Base-by-base conservation (phyloP, 2,888 invertebrate species). In the Apomyelois bistriatella region DNA sequence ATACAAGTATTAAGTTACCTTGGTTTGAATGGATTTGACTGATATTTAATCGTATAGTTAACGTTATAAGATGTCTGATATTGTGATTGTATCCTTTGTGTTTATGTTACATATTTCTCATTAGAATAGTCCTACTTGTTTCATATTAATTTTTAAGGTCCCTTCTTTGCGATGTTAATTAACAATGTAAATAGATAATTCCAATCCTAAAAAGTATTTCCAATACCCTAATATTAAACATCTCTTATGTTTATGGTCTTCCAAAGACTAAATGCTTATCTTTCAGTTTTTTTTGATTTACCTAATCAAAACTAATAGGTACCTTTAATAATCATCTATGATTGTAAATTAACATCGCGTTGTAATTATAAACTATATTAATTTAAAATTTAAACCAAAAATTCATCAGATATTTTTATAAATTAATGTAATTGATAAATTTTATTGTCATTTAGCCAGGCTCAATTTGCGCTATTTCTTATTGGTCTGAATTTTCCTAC, bases 391-490 rank as follows among this genome's bases (percentile, higher is more conserved):
- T 64, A 82, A 85, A 85, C 85, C 85, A 86, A 86, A 81, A 83
- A 60, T 70, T 66, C 66, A 65, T 72, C 72, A 70, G 74, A 73
- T 84, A 84, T 84, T 84, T 83, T 84, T 82, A 69, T 82, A 82
- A n/a, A 67, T 66, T 66, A 70, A 68, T 43, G 36, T 43, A 37
- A 43, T 52, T 37, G 9, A 43, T 12, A 22, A 22, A 17, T 54
- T 38, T 53, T 36, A 37, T 43, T 50, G 16, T 42, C 52, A 32
- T 54, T 22, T 51, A 51, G n/a, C n/a, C n/a, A n/a, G 50, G 56
- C 58, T 60, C 58, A 60, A 57, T 37, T 57, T 48, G 54, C 54
- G 55, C 42, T 55, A 50, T 46, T 57, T 55, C 55, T 59, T 42
- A 58, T 56, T 35, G 49, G 40, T 55, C 36, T 49, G 28, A 37